Evolutionary conservation across 2,113 vertebrate genomes (phyloP), one percentile per base, ranked within the genome.

Genomic region (Prolemur simus): DNA sequence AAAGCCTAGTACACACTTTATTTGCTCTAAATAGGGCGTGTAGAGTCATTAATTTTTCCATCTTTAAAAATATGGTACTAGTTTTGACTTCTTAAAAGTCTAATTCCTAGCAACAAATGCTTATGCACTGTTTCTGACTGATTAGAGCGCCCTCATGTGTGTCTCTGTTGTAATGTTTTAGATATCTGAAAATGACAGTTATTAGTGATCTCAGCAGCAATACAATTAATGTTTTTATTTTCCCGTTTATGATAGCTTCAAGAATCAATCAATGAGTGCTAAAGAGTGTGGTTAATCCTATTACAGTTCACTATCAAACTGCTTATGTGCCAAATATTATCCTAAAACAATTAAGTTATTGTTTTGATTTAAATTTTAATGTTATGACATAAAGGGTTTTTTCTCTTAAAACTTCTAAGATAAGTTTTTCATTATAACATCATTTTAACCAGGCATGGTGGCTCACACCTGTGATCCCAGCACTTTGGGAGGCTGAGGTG

Each of bases 71-170:
- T 90, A 32, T 3, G 87, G 42, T 13, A 60, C 20, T 42, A 47
- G 15, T 45, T 86, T 82, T 86, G 63, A 80, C 49, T 68, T 80
- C 27, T 71, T 91, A 69, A 32, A 71, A 73, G 76, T 71, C 42
- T 83, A n/a, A 88, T 63, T 92, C 63, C 54, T 69, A 92, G 56
- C 58, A n/a, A 83, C 25, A 89, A 88, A 86, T 42, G 56, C 14
- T 39, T 83, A 42, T 2, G 4, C 17, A 10, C 42, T 17, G 20
- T 81, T 91, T 92, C 69, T 81, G 29, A 45, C 56, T 90, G 97
- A 18, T 94, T 96, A 94, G 91, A 96, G 96, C 52, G 93, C 96
- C 97, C 97, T 96, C 97, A 11, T 95, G 97, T 97, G 97, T 86
- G 2, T 9, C 37, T 93, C 68, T 96, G 66, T 73, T 90, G 95